A percentile compares a stretch with the other conserved stretches of the same genome.
Evolutionary conservation across 2,888 invertebrate species (phyloP).

Genomic region (Unio delphinus): DNA sequence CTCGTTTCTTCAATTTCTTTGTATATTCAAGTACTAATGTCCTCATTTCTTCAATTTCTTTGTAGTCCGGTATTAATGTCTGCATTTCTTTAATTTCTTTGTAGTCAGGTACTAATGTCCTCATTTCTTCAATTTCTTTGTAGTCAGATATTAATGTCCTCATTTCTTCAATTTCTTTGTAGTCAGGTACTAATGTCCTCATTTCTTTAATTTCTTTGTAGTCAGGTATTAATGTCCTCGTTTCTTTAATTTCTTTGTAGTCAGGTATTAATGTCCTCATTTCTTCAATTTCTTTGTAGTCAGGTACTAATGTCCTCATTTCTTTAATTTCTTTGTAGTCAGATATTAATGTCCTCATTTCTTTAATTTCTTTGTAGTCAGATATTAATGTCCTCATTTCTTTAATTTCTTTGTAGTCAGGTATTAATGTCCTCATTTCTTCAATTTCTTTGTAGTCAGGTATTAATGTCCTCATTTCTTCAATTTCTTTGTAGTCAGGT

Average conservation of each 20-base stretch:
- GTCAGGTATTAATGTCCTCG: constrained; percentile 78
- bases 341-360: constrained; percentile 78
- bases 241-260: constrained; percentile 34
- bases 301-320: constrained; percentile 78
- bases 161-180: constrained; percentile 8
- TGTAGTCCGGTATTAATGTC: no score
- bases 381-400: constrained; percentile 76
- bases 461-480: constrained; percentile 57
- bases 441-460: constrained; percentile 75
- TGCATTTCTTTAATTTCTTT: background rate
- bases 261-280: constrained; percentile 78
- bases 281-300: constrained; percentile 34
- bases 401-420: constrained; percentile 73
- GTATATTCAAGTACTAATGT: no score
- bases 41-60: no score
- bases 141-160: no score
- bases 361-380: constrained; percentile 68
- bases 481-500: no score
- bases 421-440: constrained; percentile 75
- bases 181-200: constrained; percentile 76
- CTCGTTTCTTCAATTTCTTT: no score
- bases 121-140: no score
- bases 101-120: constrained; percentile 74
- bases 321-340: constrained; percentile 40
- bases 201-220: constrained; percentile 23